Conservation (phyloP, 2,797 vertebrate species). For the Enteromius trimaculatus region DNA sequence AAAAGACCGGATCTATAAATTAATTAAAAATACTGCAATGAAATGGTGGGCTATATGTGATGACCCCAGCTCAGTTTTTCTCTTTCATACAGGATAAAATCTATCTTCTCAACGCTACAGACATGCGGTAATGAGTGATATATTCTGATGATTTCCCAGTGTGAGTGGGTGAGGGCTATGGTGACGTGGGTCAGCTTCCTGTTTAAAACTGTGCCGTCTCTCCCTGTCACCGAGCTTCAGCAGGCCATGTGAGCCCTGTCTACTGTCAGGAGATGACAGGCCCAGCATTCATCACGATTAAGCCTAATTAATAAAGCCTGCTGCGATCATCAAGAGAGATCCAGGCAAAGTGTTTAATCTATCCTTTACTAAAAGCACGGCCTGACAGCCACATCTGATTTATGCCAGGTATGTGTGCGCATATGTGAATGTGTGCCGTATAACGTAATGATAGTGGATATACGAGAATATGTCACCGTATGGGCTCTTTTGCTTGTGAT, state of each 20-base stretch:
- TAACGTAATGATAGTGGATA: constrained; percentile 26
- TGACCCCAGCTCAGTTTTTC: not conserved
- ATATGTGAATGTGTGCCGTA: constrained; percentile 67
- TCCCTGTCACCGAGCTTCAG: constrained; percentile 39
- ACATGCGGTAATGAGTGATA: constrained; percentile 40
- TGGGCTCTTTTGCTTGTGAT: constrained; percentile 41
- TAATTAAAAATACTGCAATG: not conserved
- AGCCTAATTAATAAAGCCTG: constrained; percentile 67
- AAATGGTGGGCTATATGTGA: not conserved
- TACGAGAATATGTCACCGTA: constrained; percentile 30
- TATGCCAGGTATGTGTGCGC: constrained; percentile 70
- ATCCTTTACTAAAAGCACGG: constrained; percentile 55
- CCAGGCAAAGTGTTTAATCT: constrained; percentile 58
- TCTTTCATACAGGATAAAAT: not conserved
- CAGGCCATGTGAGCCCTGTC: constrained; percentile 48
- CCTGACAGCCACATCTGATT: constrained; percentile 71
- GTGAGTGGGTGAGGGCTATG: constrained; percentile 42
- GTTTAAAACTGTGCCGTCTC: constrained; percentile 48
- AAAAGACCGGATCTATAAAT: not conserved
- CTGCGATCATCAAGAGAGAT: constrained; percentile 62
- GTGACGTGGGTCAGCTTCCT: constrained; percentile 43
- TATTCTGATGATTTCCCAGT: constrained; percentile 43
- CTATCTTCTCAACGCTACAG: constrained; percentile 24
- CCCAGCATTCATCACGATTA: constrained; percentile 66
- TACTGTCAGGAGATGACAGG: constrained; percentile 55